These are phyloP conservation scores for Atta colombica DNA, from an alignment of 1,140 invertebrate genomes.

Conservation along the genomic window DNA sequence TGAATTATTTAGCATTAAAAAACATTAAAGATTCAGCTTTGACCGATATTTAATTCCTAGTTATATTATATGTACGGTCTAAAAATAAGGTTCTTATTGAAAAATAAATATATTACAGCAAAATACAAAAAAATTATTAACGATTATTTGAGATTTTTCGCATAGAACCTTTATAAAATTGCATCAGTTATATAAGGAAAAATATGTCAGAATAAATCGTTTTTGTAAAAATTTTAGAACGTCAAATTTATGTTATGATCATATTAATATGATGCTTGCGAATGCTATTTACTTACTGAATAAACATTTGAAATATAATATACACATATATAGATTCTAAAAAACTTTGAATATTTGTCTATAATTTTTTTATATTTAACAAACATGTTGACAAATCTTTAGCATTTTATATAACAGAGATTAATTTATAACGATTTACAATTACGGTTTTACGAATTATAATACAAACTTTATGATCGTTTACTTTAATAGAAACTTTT, in stretches of 20 bases:
- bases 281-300: slow-evolving; percentile 23
- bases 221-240: not conserved
- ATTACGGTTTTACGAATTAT: not conserved
- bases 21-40: too few species aligned
- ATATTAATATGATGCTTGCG: not conserved
- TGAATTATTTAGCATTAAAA: too few species aligned
- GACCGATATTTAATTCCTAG: too few species aligned
- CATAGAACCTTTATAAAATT: not conserved
- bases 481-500: not conserved
- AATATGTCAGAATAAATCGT: not conserved
- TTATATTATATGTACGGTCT: too few species aligned
- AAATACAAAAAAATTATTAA: not conserved
- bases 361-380: not conserved
- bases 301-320: slow-evolving; percentile 32
- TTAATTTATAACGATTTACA: not conserved
- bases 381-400: not conserved
- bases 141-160: not conserved
- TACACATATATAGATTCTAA: not conserved
- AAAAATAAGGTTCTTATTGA: not conserved
- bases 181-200: not conserved
- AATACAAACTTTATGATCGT: not conserved
- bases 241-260: slow-evolving; percentile 14
- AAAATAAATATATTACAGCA: not conserved
- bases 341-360: slow-evolving; percentile 26
- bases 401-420: not conserved